Base-by-base conservation (phyloP, 2,113 vertebrate genomes). In the Pongo abelii region DNA sequence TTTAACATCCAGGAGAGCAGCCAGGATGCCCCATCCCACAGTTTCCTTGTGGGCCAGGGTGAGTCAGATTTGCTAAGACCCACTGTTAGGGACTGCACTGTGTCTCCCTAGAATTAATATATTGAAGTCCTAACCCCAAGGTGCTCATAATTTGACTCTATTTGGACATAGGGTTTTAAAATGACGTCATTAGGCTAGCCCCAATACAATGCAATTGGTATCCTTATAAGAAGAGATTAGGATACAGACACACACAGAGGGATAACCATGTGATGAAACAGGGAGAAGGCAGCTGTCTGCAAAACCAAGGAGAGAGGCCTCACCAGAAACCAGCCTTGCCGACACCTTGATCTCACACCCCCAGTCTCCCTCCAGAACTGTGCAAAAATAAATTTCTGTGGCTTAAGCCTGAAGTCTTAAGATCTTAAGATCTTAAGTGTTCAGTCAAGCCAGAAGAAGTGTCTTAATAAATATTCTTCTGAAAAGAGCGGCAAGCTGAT, bases 21-120 rank as follows among this genome's bases (percentile, higher is more conserved):
- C 43, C 30, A 20, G 4, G 64, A 48, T 16, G 14, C 12, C n/a
- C 35, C 1, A 17, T 48, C 6, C 38, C 27, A 8, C 35, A 5
- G 27, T 25, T 18, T 74, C 38, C 52, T 20, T 4, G 38, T 3
- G 40, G 67, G 16, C 27, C 43, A 1, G 3, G 43, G 10, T 25
- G 35, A 12, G 38, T 52, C 9, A 27, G 83, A 5, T 25, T 14
- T n/a, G 22, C 27, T 35, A 10, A 40, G 59, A 50, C 11, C 13
- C 23, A 14, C 8, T 8, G 18, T 52, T 4, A 9, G 2, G 52
- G 25, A 20, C 14, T 27, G 3, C 3, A 1, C 1, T 0, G 1
- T 14, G 23, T 27, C 32, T 9, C 20, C 46, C 57, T 52, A 38
- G 8, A 14, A 59, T 43, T n/a, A 30, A 2, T 3, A 22, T 1